Conservation (phyloP, 2,888 invertebrate species). For the Parascotia fuliginaria region DNA sequence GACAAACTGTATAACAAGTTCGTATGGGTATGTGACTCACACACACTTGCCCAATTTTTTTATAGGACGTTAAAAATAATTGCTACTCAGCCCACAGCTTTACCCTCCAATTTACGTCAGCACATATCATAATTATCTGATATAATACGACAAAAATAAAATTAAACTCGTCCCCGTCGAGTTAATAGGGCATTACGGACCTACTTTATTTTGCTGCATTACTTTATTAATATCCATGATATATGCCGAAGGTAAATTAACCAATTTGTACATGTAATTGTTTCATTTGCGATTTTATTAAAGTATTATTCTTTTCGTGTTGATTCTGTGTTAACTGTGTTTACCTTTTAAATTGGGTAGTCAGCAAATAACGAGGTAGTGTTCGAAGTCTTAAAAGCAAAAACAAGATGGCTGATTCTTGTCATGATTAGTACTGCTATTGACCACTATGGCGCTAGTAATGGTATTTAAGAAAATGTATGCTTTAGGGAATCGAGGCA, state of each 20-base stretch:
- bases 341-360: background rate
- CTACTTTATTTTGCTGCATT: slow-evolving; percentile 33
- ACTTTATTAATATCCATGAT: slow-evolving; percentile 32
- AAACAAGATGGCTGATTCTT: no score
- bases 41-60: background rate
- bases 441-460: no score
- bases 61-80: slow-evolving; percentile 4
- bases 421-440: no score
- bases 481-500: no score
- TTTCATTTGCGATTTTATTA: slow-evolving; percentile 32
- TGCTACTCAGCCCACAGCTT: slow-evolving; percentile 23
- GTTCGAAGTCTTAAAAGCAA: no score
- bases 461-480: no score
- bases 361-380: background rate
- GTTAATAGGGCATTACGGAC: slow-evolving; percentile 31
- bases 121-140: slow-evolving; percentile 51
- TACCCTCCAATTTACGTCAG: slow-evolving; percentile 38
- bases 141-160: slow-evolving; percentile 52
- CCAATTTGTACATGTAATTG: slow-evolving; percentile 38
- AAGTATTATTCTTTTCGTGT: slow-evolving; percentile 20
- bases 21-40: no score
- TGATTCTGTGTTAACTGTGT: slow-evolving; percentile 20
- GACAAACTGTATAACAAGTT: no score
- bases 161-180: slow-evolving; percentile 38
- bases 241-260: slow-evolving; percentile 40